Evolutionary conservation across 1,140 invertebrate species (phyloP), one percentile per base, ranked within the genome.

Genomic region (Plectus sambesii): DNA sequence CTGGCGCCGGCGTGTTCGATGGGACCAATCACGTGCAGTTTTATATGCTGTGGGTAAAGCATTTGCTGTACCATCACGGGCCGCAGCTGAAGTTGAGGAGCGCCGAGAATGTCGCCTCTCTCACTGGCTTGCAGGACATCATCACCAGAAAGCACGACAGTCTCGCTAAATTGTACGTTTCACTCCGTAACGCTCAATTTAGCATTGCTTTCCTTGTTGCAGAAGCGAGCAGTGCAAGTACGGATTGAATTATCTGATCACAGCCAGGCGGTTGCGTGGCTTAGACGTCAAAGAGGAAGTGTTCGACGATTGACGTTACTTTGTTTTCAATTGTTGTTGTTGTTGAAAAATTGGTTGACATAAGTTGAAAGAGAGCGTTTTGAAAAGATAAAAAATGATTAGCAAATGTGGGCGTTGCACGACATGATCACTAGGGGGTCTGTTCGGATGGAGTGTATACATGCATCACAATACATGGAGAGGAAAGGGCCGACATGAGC

Each of bases 41-140:
- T 50, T 50, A 41, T 19, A 35, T 55, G 52, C 26, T 56, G 22
- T 56, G 55, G 55, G 20, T 56, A 5, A 42, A 43, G 12, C 27
- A 49, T 8, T 5, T 56, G 20, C 46, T 56, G 6, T 29, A 45
- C 15, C 23, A 20, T 1, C 46, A 55, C 37, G 52, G 44, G 24
- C 38, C 47, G 30, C 29, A 40, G 15, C 19, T 56, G 33, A 56
- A 48, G 39, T 25, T 44, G 46, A 48, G 47, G 30, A 17, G 22
- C n/a, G 6, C n/a, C 5, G 4, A 23, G 5, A 37, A 30, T 9
- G 9, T 46, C 3, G 15, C 37, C 3, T 44, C 41, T 23, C 30
- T 55, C 25, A 52, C 50, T 5, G 53, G 53, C 17, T 22, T 55
- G 17, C 53, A 55, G 22, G 38, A 55, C 29, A 47, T 52, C 33